Evolutionary conservation across 2,888 invertebrate genomes (phyloP).

Genomic region (Xylota sylvarum): DNA sequence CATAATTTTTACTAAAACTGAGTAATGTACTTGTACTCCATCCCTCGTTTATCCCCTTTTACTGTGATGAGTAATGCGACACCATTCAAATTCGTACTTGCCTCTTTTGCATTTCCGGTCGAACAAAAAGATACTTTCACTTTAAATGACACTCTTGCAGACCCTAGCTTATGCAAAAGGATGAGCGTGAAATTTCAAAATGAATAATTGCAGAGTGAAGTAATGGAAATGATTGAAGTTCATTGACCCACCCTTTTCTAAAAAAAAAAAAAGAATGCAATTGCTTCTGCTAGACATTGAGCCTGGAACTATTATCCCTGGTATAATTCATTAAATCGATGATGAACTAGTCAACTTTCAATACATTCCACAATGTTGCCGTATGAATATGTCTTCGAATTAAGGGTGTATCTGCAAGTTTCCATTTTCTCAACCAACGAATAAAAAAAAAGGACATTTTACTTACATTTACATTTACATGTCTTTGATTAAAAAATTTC

Average conservation of each 20-base stretch:
- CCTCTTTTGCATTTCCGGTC: not conserved
- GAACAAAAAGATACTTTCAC: not conserved
- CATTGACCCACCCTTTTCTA: not conserved
- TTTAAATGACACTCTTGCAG: not conserved
- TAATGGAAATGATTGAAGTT: not conserved
- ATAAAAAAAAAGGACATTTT: too few relatives aligned
- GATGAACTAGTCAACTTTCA: too few relatives aligned
- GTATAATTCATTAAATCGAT: too few relatives aligned
- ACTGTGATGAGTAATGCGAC: not conserved
- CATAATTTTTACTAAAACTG: not conserved
- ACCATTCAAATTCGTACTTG: conserved; percentile 1
- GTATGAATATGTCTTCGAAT: too few relatives aligned
- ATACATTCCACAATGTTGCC: too few relatives aligned
- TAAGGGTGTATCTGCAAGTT: too few relatives aligned
- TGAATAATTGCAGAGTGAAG: not conserved
- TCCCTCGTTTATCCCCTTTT: not conserved
- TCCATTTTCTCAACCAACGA: too few relatives aligned
- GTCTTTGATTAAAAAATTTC: not conserved
- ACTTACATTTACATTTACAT: too few relatives aligned
- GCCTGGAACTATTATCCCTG: too few relatives aligned
- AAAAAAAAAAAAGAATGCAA: not conserved
- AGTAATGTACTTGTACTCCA: not conserved
- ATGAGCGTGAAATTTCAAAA: not conserved
- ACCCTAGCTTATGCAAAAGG: not conserved
- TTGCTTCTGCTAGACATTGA: not conserved